Conservation (phyloP, 2,888 invertebrate genomes). For the Drosophila anomalata region DNA sequence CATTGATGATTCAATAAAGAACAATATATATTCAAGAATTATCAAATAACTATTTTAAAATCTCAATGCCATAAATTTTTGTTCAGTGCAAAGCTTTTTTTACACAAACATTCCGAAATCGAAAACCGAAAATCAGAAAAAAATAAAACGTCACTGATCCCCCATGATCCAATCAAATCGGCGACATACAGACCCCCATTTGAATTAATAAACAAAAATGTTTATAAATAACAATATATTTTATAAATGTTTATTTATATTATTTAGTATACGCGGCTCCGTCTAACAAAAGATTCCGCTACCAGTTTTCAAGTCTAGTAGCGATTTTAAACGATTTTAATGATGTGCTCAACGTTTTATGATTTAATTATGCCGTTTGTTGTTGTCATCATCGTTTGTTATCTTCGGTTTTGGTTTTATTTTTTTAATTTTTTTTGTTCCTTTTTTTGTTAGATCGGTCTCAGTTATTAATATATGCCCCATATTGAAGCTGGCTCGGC, state of each 20-base stretch:
- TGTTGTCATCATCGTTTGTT: constrained; percentile 42
- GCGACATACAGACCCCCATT: constrained; percentile 67
- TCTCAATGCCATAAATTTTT: background rate
- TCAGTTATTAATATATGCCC: constrained; percentile 58
- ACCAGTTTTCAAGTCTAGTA: constrained; percentile 70
- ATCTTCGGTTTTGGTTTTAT: constrained; percentile 32
- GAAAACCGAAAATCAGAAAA: background rate
- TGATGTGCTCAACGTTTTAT: constrained; percentile 78
- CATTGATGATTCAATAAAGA: too few species aligned
- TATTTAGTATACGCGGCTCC: constrained; percentile 29
- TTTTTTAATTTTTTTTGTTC: constrained; percentile 22
- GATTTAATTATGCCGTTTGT: constrained; percentile 77
- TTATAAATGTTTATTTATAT: constrained; percentile 54
- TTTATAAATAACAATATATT: constrained; percentile 62
- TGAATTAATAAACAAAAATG: constrained; percentile 76
- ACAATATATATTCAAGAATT: too few species aligned
- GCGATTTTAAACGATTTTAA: constrained; percentile 74
- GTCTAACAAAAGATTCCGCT: constrained; percentile 36
- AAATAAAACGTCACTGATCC: constrained; percentile 14
- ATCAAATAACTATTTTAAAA: too few species aligned
- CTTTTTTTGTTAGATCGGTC: constrained; percentile 19
- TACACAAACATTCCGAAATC: background rate
- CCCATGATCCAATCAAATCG: constrained; percentile 65
- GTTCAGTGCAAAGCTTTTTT: background rate
- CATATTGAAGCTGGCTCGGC: constrained; percentile 66